Evolutionary conservation across 1,140 invertebrate genomes (phyloP).

Genomic region (Drosophila sproati): DNA sequence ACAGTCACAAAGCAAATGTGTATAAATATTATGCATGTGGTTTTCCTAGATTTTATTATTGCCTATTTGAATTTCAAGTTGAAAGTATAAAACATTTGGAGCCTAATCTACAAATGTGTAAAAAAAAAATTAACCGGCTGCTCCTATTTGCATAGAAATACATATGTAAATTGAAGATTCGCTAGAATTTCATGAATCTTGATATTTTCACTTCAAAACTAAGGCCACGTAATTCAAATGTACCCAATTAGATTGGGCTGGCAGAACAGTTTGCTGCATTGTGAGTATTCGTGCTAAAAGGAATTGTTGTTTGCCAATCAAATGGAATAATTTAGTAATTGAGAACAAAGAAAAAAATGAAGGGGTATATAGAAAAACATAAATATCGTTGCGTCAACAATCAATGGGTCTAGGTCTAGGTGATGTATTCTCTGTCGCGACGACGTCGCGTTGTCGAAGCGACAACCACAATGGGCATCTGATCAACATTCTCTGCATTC

Average conservation of each 20-base stretch:
- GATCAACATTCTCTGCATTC: slow-evolving; percentile 40
- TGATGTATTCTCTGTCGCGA: slow-evolving; percentile 71
- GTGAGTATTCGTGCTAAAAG: slow-evolving; percentile 63
- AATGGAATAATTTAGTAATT: slow-evolving; percentile 13
- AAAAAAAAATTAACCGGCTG: slow-evolving; percentile 15
- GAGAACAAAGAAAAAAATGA: slow-evolving; percentile 1
- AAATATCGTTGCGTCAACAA: slow-evolving; percentile 20
- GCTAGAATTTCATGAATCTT: slow-evolving; percentile 46
- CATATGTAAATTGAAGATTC: slow-evolving; percentile 48
- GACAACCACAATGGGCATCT: slow-evolving; percentile 56
- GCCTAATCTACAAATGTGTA: slow-evolving; percentile 22
- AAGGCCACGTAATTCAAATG: slow-evolving; percentile 65
- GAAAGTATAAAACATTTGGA: slow-evolving; percentile 27
- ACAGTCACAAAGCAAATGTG: slow-evolving; percentile 30
- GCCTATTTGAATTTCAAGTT: slow-evolving; percentile 28
- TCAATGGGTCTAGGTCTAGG: slow-evolving; percentile 63
- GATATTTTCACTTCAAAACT: slow-evolving; percentile 57
- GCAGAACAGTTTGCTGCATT: slow-evolving; percentile 22
- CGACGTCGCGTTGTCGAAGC: slow-evolving; percentile 62
- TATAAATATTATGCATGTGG: slow-evolving; percentile 18
- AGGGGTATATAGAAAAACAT: slow-evolving; percentile 17
- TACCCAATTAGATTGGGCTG: slow-evolving; percentile 58
- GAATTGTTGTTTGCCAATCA: slow-evolving; percentile 29
- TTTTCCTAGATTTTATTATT: slow-evolving; percentile 17
- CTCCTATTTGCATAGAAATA: slow-evolving; percentile 8